Base-by-base conservation (phyloP, 1,140 invertebrate species). In the Temnothorax longispinosus region DNA sequence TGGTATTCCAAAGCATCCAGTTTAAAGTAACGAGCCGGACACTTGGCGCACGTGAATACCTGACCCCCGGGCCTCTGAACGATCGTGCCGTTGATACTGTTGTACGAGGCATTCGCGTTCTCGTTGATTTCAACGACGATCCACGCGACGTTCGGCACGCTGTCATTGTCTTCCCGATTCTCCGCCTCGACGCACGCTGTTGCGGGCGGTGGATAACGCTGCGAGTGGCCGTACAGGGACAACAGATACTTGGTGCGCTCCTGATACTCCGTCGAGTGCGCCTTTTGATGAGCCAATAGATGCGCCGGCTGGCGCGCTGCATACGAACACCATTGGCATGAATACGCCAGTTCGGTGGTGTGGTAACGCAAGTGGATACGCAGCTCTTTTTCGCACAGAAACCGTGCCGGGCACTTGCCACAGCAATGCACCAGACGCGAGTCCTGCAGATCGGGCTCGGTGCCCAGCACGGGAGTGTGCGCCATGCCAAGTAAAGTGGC, bases 221-320 rank as follows among this genome's bases (percentile, higher is more conserved):
- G 93, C 86, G 97, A 97, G 58, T 96, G 96, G 18, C 95, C 96
- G 87, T 98, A 97, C 38, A 97, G 95, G n/a, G 96, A 96, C 76
- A 97, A 96, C 41, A 98, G 94, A 87, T 96, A 96, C 92, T 97
- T 97, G 3, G 97, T 98, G 91, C 97, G 96, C 62, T 97, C 96
- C 94, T 98, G 97, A 94, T 99, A 99, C 89, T 98, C 97, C 7
- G 96, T 96, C 5, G 97, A 97, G 93, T 99, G 98, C 0, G 98
- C 98, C 89, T 97, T 96, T 3, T 96, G 95, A 94, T 99, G 98
- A 5, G 97, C 96, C n/a, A 96, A 92, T 11, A 98, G 94, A 92
- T 98, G 96, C 1, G 96, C 95, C 85, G 96, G 96, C 89, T 98
- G 97, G 0, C 96, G 94, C 0, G 97, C 97, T 0, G 97, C 96